These are phyloP conservation scores for Siniperca scherzeri DNA, from an alignment of 2,797 vertebrate genomes.

Conservation along the genomic window DNA sequence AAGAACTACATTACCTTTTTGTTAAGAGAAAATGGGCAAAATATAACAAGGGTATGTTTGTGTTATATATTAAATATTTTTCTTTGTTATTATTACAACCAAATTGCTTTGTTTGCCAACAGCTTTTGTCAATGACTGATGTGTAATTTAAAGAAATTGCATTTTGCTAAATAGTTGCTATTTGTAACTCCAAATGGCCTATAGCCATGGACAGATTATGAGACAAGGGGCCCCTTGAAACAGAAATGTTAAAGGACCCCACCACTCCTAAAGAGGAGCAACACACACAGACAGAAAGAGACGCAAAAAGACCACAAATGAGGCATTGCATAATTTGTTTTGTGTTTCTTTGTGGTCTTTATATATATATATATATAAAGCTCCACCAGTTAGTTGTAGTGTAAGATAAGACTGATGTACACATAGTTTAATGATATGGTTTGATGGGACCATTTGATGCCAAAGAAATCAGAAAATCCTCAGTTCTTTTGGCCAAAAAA, in stretches of 20 bases:
- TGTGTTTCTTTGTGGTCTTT: no score
- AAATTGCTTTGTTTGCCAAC: background rate
- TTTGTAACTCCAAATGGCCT: no score
- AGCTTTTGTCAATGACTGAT: background rate
- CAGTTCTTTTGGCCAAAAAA: background rate
- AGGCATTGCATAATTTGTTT: no score
- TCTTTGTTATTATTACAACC: background rate
- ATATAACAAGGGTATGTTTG: background rate
- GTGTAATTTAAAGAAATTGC: background rate
- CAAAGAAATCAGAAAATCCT: slow-evolving; percentile 9
- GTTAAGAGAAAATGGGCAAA: background rate
- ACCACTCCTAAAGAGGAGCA: no score
- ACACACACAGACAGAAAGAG: no score
- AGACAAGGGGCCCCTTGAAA: no score
- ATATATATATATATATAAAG: background rate
- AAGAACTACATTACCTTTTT: background rate
- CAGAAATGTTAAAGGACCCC: no score
- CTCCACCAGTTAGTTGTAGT: background rate
- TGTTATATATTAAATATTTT: background rate
- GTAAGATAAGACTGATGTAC: background rate
- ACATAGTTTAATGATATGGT: slow-evolving; percentile 2
- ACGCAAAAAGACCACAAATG: no score
- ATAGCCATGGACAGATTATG: no score
- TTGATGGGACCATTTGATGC: background rate
- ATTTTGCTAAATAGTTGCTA: background rate